Evolutionary conservation across 2,113 vertebrate genomes (phyloP).

Genomic region (Equus quagga): DNA sequence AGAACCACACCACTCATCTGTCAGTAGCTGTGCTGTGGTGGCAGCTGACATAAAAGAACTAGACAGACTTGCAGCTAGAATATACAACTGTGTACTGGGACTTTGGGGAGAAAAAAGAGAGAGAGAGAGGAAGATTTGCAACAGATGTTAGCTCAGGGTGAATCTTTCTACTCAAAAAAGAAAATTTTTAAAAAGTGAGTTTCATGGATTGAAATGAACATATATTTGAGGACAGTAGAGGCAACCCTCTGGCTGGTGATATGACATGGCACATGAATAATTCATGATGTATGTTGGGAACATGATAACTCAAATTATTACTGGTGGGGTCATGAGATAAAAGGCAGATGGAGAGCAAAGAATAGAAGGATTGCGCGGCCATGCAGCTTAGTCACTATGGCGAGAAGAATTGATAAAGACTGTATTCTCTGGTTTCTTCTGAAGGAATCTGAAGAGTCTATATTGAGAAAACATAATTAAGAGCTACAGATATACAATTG

Average conservation of each 20-base stretch:
- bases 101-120: no score
- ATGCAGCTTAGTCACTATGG: not conserved
- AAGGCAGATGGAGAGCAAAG: not conserved
- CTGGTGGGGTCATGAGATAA: not conserved
- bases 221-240: not conserved
- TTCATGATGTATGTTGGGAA: not conserved
- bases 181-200: not conserved
- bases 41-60: no score
- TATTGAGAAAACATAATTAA: not conserved
- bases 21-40: no score
- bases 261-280: not conserved
- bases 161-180: no score
- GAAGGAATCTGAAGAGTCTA: not conserved
- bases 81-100: no score
- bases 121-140: no score
- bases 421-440: not conserved
- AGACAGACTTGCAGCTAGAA: no score
- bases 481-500: not conserved
- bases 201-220: not conserved
- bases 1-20: no score
- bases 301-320: not conserved
- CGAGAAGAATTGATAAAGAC: not conserved
- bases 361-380: not conserved
- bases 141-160: no score
- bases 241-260: not conserved